Base-by-base conservation (phyloP, 2,113 vertebrate species). In the Oryzias melastigma region DNA sequence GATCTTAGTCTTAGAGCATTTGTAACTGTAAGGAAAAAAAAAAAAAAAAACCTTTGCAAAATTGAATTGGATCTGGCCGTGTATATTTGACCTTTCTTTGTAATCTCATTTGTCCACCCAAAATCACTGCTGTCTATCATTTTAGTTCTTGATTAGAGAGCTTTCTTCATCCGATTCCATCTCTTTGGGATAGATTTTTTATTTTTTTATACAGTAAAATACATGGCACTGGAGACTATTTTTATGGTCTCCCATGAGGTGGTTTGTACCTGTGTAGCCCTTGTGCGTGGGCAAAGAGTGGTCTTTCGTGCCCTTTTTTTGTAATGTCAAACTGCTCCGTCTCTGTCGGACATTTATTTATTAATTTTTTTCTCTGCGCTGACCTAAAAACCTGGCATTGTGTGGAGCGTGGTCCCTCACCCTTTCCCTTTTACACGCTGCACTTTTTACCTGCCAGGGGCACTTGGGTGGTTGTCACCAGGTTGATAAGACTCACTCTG, bases 401-500 rank as follows among this genome's bases (percentile, higher is more conserved):
- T 76, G 58, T 59, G 45, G 59, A 58, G 41, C 25, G 42, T 52
- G 49, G 69, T 77, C 58, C 18, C 47, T 64, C 16, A 7, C 20
- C 73, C 56, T 49, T 66, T 67, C 51, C 65, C n/a, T 47, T 47
- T 56, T 13, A 52, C 85, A 76, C 83, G 84, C n/a, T 12, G 8
- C 16, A 7, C 19, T 47, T 77, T 84, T 86, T 76, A 78, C 82
- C 85, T 82, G 84, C 60, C 68, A 65, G 52, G 70, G 63, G 76
- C 41, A 61, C 58, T 61, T 63, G 45, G 48, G 53, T 55, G 66
- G 49, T 82, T 71, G 73, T 73, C 67, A 68, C 58, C 40, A 62
- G 56, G 43, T 67, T 76, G 81, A 83, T 87, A 82, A 86, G 76
- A 65, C 75, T 77, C 61, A 65, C 77, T 67, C 49, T 68, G 69